Evolutionary conservation across 1,140 invertebrate species (phyloP).

Genomic region (Planococcus citri): DNA sequence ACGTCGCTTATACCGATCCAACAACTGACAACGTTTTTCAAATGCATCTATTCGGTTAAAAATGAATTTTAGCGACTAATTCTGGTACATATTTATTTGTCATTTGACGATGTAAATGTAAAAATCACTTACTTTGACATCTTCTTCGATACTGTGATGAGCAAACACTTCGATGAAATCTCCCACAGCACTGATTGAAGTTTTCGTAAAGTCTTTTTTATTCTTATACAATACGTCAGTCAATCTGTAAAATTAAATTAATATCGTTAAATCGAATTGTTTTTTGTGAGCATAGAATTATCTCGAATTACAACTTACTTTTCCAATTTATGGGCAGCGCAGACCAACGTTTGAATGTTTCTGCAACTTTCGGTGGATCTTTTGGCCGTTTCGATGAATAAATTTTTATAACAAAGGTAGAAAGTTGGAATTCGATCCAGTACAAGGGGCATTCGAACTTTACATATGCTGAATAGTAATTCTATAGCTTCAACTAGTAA

Average conservation of each 20-base stretch:
- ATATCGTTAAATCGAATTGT: too few species aligned
- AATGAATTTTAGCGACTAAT: too few species aligned
- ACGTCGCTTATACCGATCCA: conserved; percentile 9
- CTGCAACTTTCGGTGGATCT: not conserved
- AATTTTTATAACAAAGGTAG: not conserved
- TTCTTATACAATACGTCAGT: not conserved
- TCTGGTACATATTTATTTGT: too few species aligned
- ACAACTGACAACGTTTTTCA: not conserved
- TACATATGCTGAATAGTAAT: not conserved
- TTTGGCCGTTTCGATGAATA: not conserved
- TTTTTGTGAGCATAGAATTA: too few species aligned
- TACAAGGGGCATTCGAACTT: not conserved
- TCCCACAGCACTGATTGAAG: not conserved
- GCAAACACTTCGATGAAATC: not conserved
- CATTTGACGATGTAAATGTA: too few species aligned
- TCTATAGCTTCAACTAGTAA: not conserved
- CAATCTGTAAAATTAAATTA: not conserved
- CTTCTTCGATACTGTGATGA: not conserved
- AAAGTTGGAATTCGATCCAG: not conserved
- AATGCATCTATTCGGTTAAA: too few species aligned
- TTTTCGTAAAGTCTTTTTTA: conserved; percentile 6
- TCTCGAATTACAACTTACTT: not conserved
- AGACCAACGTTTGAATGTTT: not conserved
- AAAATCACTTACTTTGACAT: not conserved
- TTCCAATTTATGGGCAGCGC: conserved; percentile 7